Base-by-base conservation (phyloP, 2,888 invertebrate species). In the Eristalis tenax region DNA sequence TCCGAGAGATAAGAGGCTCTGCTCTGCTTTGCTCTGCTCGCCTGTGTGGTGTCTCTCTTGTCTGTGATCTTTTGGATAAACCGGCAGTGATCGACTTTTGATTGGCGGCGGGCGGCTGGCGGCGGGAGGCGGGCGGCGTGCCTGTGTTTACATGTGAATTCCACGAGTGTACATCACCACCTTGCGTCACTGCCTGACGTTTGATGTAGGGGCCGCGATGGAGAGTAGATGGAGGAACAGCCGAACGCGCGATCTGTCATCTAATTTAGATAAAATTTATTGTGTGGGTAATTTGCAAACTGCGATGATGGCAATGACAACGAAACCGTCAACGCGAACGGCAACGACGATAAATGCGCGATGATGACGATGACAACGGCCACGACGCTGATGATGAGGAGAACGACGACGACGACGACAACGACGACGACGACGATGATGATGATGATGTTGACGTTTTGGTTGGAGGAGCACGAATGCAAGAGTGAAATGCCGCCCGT, bases 231-330 rank as follows among this genome's bases (percentile, higher is more conserved):
- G 18, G 18, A 8, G 50, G 1, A 50, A 50, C 50, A 50, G 50
- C 50, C 50, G 18, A 50, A 50, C 50, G 50, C 50, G 50, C 50
- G 50, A 50, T 50, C 50, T 82, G 61, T 66, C 75, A 83, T 75
- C 79, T 83, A 87, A 83, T 83, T 87, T 76, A 75, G 83, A 87
- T 87, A 87, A 83, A 83, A 87, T 87, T 83, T 87, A 87, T 76
- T 66, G 50, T 23, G 50, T 50, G 50, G 63, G 76, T 83, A 87
- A 83, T 87, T 87, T 83, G 75, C 78, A 83, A 83, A 50, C 28
- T 15, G 56, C 18, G 59, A 35, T 32, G 35, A 43, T 74, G 66
- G 64, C 26, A 77, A 18, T 71, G 68, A 66, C 50, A 56, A 70
- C 66, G 70, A 50, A 50, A 50, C n/a, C 50, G 50, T 50, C 50